A percentile compares a stretch with the other conserved stretches of the same genome.
These are phyloP conservation scores for Hormaphis cornu DNA, from an alignment of 1,140 invertebrate genomes.

Conservation along the genomic window DNA sequence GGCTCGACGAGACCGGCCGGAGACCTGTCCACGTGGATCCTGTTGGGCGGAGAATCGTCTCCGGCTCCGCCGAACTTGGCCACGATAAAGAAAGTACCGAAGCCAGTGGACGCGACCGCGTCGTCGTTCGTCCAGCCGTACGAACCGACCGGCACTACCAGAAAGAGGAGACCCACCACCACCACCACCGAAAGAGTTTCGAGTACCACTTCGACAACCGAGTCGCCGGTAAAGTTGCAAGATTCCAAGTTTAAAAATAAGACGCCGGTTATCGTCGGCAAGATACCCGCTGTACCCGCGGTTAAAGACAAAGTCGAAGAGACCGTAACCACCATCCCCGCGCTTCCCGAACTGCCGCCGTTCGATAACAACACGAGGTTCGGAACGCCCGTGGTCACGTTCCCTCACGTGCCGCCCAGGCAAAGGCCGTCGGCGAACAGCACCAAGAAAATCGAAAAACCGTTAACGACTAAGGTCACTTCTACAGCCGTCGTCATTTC, in stretches of 20 bases:
- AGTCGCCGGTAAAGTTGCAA: constrained; percentile 35
- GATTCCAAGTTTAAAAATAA: constrained; percentile 40
- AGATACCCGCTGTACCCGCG: constrained; percentile 35
- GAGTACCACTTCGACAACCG: constrained; percentile 11
- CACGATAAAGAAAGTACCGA: constrained; percentile 39
- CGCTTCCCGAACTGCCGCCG: constrained; percentile 2
- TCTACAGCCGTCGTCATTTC: constrained; percentile 36
- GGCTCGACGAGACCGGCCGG: constrained; percentile 37
- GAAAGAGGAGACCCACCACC: constrained; percentile 16
- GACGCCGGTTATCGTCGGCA: constrained; percentile 39
- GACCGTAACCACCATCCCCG: constrained; percentile 23
- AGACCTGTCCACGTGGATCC: constrained; percentile 50
- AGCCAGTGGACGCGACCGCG: constrained; percentile 13
- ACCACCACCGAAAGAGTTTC: constrained; percentile 4
- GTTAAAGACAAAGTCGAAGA: constrained; percentile 34
- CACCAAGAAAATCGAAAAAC: constrained; percentile 29
- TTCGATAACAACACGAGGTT: constrained; percentile 33
- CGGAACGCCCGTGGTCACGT: constrained; percentile 35
- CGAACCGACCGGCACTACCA: constrained; percentile 10
- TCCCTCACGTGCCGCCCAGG: constrained; percentile 34
- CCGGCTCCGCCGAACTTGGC: constrained; percentile 41
- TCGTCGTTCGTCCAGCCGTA: not conserved
- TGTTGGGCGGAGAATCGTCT: constrained; percentile 51
- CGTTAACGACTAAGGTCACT: constrained; percentile 38
- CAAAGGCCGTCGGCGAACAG: constrained; percentile 25